phyloP scores from a whole-genome alignment of 2,888 invertebrate species.

The Zhengitettix transpicula region DNA sequence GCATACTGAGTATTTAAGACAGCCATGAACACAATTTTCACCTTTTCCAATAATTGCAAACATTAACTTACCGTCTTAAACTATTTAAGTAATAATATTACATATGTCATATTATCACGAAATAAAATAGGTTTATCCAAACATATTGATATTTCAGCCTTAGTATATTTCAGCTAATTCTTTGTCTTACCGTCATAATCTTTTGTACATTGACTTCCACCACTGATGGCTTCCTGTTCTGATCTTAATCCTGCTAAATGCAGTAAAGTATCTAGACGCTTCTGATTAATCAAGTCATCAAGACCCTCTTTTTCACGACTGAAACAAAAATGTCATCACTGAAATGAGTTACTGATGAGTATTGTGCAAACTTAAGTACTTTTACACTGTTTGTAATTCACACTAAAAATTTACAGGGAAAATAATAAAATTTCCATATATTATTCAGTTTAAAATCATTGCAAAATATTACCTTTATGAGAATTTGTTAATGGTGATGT shows the following conservation, averaged over 20 bases:
- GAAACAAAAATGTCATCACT: neutral
- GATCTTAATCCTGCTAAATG: constrained; percentile 41
- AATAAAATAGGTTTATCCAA: too few relatives aligned
- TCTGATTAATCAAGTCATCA: constrained; percentile 46
- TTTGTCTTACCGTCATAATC: constrained; percentile 9
- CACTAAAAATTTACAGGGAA: neutral
- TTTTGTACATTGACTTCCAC: constrained; percentile 6
- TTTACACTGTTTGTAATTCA: neutral
- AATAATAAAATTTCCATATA: neutral
- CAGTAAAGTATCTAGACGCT: constrained; percentile 49
- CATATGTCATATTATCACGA: too few relatives aligned
- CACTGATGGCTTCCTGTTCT: constrained; percentile 9
- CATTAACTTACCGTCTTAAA: too few relatives aligned
- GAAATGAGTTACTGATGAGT: neutral
- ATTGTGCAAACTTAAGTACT: neutral
- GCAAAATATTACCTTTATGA: neutral
- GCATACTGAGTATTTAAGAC: too few relatives aligned
- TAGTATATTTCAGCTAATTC: too few relatives aligned
- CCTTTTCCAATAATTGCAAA: too few relatives aligned
- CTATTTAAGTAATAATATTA: too few relatives aligned
- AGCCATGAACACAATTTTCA: too few relatives aligned
- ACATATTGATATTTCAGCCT: too few relatives aligned
- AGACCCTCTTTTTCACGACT: constrained; percentile 66
- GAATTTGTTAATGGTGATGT: neutral
- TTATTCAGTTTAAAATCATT: neutral